phyloP scores from a whole-genome alignment of 2,113 vertebrate species.

The Myiozetetes cayanensis region DNA sequence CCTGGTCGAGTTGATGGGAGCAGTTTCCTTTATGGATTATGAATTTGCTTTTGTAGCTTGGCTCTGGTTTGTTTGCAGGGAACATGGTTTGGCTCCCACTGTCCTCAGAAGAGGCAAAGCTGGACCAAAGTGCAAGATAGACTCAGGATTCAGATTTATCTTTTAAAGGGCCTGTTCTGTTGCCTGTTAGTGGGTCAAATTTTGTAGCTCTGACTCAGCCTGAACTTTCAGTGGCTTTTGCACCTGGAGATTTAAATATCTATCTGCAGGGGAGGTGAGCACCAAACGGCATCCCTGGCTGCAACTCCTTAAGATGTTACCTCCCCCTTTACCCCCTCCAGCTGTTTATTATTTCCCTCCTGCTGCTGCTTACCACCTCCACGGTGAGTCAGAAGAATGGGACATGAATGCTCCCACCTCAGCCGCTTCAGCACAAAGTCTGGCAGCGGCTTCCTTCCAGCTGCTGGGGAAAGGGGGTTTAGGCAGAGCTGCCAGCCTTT shows the following conservation, averaged over 20 bases:
- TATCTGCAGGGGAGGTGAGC: conserved; percentile 44
- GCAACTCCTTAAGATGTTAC: background rate
- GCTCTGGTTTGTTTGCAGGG: background rate
- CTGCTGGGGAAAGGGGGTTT: background rate
- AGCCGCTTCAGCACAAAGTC: background rate
- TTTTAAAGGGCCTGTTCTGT: background rate
- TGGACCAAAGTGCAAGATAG: background rate
- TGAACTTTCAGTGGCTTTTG: conserved; percentile 58
- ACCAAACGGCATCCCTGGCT: conserved; percentile 15
- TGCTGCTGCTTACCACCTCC: conserved; percentile 9
- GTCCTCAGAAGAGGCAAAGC: background rate
- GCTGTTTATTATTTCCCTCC: conserved; percentile 45
- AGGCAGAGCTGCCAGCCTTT: conserved; percentile 33
- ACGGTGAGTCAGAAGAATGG: conserved; percentile 37
- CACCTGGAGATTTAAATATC: conserved; percentile 57
- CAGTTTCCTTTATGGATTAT: background rate
- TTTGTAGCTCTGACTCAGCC: conserved; percentile 31
- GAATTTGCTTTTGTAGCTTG: background rate
- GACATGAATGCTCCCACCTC: background rate
- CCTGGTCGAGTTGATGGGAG: background rate
- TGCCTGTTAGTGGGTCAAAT: background rate
- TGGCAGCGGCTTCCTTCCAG: conserved; percentile 7
- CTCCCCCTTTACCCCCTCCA: conserved; percentile 32
- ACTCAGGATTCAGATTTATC: background rate
- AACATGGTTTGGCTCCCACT: background rate